Percentiles rank a stretch among this genome's conserved stretches.
Conservation (phyloP, 2,113 vertebrate genomes). For the Ovis aries region ARS-UI_Ramb_v3.0 NC_056057.1:82184001-82184500, state of each 20-base stretch:
- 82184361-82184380: background rate
- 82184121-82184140: conserved; percentile 24
- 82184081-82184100: conserved; percentile 65
- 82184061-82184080: conserved; percentile 55
- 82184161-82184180: background rate
- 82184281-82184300: conserved; percentile 21
- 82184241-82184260: background rate
- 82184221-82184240: background rate
- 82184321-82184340: background rate
- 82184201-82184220: background rate
- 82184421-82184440: background rate
- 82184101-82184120: conserved; percentile 41
- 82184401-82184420: background rate
- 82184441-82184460: background rate
- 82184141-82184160: background rate
- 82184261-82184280: background rate
- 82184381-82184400: background rate
- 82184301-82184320: background rate
- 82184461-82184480: background rate
- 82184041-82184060: conserved; percentile 50
- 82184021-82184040: conserved; percentile 59
- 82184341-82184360: background rate
- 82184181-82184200: background rate
- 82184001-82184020: conserved; percentile 44
- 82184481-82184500: background rate